Conservation (phyloP, 2,888 invertebrate species). For the Lordiphosa andalusiaca region DNA sequence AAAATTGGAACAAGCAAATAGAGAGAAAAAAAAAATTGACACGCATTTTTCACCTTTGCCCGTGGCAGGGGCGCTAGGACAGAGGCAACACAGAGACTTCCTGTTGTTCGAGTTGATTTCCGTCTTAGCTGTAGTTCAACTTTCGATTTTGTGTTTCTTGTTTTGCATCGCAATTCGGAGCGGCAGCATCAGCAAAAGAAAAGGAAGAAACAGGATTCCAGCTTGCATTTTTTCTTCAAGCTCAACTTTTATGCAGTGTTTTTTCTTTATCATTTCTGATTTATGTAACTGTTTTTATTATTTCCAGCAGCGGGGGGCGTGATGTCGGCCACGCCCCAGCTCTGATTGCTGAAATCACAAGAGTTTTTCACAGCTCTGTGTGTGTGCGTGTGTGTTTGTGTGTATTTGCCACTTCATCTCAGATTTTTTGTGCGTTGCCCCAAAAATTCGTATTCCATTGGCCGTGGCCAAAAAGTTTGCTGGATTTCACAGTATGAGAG, state of each 20-base stretch:
- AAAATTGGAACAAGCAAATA: conserved; percentile 17
- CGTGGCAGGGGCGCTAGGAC: background rate
- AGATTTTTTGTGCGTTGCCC: conserved; percentile 51
- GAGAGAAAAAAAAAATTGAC: conserved; percentile 29
- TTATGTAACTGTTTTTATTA: conserved; percentile 74
- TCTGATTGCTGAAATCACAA: conserved; percentile 64
- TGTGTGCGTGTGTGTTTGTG: too few relatives aligned
- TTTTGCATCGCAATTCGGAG: conserved; percentile 28
- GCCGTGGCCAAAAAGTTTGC: conserved; percentile 56
- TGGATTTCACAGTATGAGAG: conserved; percentile 3
- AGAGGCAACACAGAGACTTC: conserved; percentile 31
- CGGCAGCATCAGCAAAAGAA: background rate
- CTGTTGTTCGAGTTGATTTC: conserved; percentile 62
- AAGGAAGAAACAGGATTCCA: conserved; percentile 11
- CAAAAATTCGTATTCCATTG: conserved; percentile 62
- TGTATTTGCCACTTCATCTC: conserved; percentile 2
- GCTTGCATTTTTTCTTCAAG: conserved; percentile 41
- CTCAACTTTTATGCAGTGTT: conserved; percentile 64
- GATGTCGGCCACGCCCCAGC: conserved; percentile 22
- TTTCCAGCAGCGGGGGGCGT: conserved; percentile 47
- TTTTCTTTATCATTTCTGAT: conserved; percentile 67
- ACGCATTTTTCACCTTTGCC: conserved; percentile 49
- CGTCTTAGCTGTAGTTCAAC: conserved; percentile 45
- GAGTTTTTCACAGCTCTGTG: conserved; percentile 37
- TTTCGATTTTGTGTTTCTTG: conserved; percentile 49